Base-by-base conservation (phyloP, 2,797 vertebrate species). In the Alfaro cultratus region DNA sequence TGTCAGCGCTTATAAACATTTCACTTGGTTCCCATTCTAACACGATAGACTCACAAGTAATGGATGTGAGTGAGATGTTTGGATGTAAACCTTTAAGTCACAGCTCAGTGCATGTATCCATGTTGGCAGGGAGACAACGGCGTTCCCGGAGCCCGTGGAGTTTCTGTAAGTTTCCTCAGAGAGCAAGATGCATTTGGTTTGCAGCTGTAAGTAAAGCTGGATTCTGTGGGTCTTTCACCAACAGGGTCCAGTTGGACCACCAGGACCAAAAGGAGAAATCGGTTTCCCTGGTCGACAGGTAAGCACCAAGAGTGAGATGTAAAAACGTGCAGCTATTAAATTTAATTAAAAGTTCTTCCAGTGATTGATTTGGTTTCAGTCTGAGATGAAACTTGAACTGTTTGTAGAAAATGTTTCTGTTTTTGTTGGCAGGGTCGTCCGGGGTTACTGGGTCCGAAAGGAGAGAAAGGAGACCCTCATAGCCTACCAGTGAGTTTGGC, bases 261-360 rank as follows among this genome's bases (percentile, higher is more conserved):
- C 68, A 3, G 98, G 98, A 94, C 94, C 93, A 12, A 99, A 98
- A 94, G 98, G 98, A 91, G 98, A 98, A 81, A 96, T 97, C 74
- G 98, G 98, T 72, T 94, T 98, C 62, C 97, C 98, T 0, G 98
- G 98, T 85, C 94, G 97, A 82, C 96, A 97, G 49, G 98, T 99
- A 96, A 93, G 97, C 94, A 93, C 75, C 53, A 70, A 67, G 1
- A 77, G 39, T 11, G 10, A 55, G 1, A 55, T 55, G 73, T 18
- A 49, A 49, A 77, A 47, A 31, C 11, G 23, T 43, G 2, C 10
- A 26, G 11, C 39, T 41, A 3, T 15, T 9, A 29, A 15, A 47
- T 11, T 73, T 16, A 16, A 72, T 21, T 29, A n/a, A 46, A 31
- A 51, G 47, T 49, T 49, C 45, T 73, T 3, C 18, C 47, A 51